Base-by-base conservation (phyloP, 2,797 vertebrate species). In the Mormyrops attenuatus region DNA sequence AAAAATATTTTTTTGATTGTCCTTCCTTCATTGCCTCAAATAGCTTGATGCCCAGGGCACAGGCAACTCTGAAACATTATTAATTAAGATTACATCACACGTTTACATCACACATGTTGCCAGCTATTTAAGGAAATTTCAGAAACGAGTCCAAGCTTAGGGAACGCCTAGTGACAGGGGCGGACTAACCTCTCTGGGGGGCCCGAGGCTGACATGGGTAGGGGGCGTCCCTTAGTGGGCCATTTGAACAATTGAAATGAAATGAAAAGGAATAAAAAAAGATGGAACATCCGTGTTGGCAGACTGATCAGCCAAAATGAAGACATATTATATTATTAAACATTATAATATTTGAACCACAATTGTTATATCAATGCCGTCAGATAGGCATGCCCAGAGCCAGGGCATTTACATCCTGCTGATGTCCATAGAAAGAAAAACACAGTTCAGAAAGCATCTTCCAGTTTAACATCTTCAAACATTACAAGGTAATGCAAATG, bases 1-100 rank as follows among this genome's bases (percentile, higher is more conserved):
- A 93, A 91, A 63, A 80, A 87, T 13, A 66, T 89, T 60, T 80
- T 85, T 80, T 80, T 73, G 66, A 80, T 90, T 55, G 88, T 91
- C 90, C 87, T 90, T 88, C 66, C 86, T 87, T 77, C 87, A 90
- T 50, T 88, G 30, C 85, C 49, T 90, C 80, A 90, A 89, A 89
- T 88, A 53, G 47, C 90, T 80, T 90, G 77, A 89, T 50, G 66
- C 15, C 85, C 85, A 92, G 82, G 49, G 89, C 87, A 88, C 52
- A 60, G 88, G 73, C 17, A 57, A 73, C 66, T 77, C n/a, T 88
- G 52, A 90, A 50, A 50, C 34, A 87, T 87, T 47, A 86, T 52
- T 5, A 87, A 82, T 44, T 41, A 57, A 87, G 86, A 55, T 85
- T 26, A 80, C 73, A 80, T 80, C 73, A 80, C 73, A 44, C 38